Evolutionary conservation across 1,140 invertebrate species (phyloP).

Genomic region (Acyrthosiphon pisum): DNA sequence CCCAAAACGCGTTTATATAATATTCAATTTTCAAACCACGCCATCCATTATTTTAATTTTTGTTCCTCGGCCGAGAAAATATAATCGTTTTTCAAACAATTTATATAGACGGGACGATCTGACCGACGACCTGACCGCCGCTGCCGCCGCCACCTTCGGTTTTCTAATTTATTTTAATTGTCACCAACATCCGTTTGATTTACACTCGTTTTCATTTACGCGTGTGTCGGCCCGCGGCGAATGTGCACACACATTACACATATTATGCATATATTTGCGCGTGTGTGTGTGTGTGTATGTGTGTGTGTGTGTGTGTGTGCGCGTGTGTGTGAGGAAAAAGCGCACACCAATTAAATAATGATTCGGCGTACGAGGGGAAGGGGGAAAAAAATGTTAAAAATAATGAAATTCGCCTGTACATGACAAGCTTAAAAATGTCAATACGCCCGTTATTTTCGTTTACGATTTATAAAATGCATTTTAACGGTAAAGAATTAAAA

Average conservation of each 20-base stretch:
- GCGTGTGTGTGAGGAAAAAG: neutral
- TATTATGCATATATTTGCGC: neutral
- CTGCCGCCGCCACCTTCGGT: neutral
- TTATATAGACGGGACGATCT: neutral
- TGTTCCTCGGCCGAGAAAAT: neutral
- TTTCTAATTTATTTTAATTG: slow-evolving; percentile 19
- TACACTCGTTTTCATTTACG: neutral
- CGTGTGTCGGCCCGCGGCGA: neutral
- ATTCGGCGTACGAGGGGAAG: neutral
- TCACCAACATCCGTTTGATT: neutral
- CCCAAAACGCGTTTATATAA: neutral
- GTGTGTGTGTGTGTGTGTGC: neutral
- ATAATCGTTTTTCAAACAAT: neutral
- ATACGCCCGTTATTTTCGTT: slow-evolving; percentile 48
- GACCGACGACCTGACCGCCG: neutral
- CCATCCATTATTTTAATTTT: neutral
- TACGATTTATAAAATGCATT: slow-evolving; percentile 40
- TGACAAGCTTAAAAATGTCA: slow-evolving; percentile 37
- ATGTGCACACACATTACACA: neutral
- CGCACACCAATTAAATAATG: slow-evolving; percentile 17
- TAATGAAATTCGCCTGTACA: neutral
- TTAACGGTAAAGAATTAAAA: slow-evolving; percentile 35
- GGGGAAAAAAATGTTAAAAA: neutral
- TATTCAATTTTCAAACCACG: neutral
- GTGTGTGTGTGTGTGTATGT: neutral